Evolutionary conservation across 2,888 invertebrate species (phyloP).

Genomic region (Thysanoteuthis rhombus): DNA sequence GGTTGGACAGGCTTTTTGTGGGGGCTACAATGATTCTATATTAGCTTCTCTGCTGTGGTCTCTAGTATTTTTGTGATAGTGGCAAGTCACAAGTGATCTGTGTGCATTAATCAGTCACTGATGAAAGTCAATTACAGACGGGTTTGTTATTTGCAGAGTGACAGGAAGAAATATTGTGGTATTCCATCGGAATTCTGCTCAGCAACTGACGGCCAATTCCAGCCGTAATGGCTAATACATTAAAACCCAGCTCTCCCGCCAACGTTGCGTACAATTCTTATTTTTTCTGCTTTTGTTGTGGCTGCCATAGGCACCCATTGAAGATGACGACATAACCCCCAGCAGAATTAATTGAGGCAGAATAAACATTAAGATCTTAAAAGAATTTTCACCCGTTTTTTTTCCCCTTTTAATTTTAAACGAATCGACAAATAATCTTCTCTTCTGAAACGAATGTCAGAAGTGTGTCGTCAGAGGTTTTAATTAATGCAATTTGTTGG

Average conservation of each 20-base stretch:
- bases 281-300: background rate
- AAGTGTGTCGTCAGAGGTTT: background rate
- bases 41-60: background rate
- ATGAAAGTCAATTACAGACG: background rate
- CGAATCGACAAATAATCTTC: background rate
- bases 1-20: too few relatives aligned
- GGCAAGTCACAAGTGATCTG: background rate
- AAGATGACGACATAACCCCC: background rate
- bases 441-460: background rate
- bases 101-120: background rate
- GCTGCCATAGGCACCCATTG: background rate
- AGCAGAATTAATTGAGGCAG: background rate
- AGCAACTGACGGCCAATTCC: background rate
- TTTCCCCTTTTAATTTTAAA: background rate
- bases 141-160: background rate
- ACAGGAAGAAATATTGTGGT: background rate
- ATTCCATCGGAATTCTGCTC: background rate
- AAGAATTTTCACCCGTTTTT: background rate
- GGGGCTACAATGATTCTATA: too few relatives aligned
- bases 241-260: background rate
- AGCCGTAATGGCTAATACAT: background rate
- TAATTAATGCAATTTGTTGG: background rate
- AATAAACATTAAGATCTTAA: background rate
- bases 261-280: background rate
- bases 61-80: background rate